phyloP scores from a whole-genome alignment of 2,797 vertebrate species.

The Sebastiscus albofasciatus region DNA sequence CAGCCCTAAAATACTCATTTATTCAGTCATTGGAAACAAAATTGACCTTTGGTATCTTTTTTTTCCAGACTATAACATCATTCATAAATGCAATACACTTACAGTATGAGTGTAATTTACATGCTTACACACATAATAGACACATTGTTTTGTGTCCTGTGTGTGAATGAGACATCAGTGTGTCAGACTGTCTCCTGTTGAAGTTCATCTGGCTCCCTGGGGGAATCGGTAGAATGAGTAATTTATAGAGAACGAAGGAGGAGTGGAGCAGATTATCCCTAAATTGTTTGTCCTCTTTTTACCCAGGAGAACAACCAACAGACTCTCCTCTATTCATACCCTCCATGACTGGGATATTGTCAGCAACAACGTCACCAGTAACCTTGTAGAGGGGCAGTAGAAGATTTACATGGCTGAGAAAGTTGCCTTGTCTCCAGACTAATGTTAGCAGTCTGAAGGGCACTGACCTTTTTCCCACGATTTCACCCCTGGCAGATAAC shows the following conservation, averaged over 20 bases:
- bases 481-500: slow-evolving; percentile 39
- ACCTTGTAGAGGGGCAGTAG: slow-evolving; percentile 46
- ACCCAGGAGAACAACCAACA: slow-evolving; percentile 68
- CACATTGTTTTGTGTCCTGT: slow-evolving; percentile 21
- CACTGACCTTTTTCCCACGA: slow-evolving; percentile 67
- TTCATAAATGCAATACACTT: slow-evolving; percentile 12
- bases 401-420: slow-evolving; percentile 68
- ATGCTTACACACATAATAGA: slow-evolving; percentile 40
- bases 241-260: slow-evolving; percentile 56
- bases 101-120: slow-evolving; percentile 38
- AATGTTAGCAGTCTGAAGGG: slow-evolving; percentile 44
- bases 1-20: neutral
- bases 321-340: slow-evolving; percentile 70
- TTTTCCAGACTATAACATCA: neutral
- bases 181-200: slow-evolving; percentile 38
- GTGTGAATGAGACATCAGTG: slow-evolving; percentile 34
- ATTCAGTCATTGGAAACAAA: neutral
- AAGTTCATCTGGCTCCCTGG: slow-evolving; percentile 44
- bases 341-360: slow-evolving; percentile 78
- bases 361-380: slow-evolving; percentile 53
- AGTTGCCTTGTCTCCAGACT: slow-evolving; percentile 49
- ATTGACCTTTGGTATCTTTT: neutral
- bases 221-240: slow-evolving; percentile 57
- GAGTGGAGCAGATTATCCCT: slow-evolving; percentile 59
- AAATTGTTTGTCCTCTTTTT: slow-evolving; percentile 72